Base-by-base conservation (phyloP, 2,113 vertebrate genomes). In the Piaya cayana region DNA sequence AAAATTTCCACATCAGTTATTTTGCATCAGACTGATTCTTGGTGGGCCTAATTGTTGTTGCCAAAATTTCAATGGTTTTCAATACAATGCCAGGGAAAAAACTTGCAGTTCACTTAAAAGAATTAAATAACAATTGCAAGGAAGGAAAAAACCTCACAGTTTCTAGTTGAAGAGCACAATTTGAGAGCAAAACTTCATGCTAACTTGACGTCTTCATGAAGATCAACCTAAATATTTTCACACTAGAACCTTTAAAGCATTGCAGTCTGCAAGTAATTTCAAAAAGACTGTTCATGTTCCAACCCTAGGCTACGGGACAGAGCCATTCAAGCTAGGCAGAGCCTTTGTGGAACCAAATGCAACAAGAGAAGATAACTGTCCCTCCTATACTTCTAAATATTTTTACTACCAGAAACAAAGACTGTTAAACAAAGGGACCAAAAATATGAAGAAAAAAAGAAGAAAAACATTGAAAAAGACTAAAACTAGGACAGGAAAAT, bases 51-150 rank as follows among this genome's bases (percentile, higher is more conserved):
- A 58, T 55, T 82, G 62, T 37, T 69, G 30, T 64, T 68, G 64
- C 83, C 77, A 95, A 86, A 92, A 94, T 88, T 74, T 89, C 58
- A 72, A 5, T 10, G 21, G 39, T 83, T 92, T 83, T 63, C 68
- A 94, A 36, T 53, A 75, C 26, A 86, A 86, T 26, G 42, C 36
- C 37, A 70, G 22, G 63, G n/a, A 59, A 96, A 88, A 86, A 42
- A 86, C 22, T 77, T 71, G 52, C 52, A 75, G 62, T 79, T 84
- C 62, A 78, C 32, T 56, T 82, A 36, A 75, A 94, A 56, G 5
- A 92, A 92, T 32, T 62, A 91, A 92, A 18, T 45, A 76, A 69
- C 26, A 65, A 3, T 34, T 76, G n/a, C 25, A 32, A 93, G 18
- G 30, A 93, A 94, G 25, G 21, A 72, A 92, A 85, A 65, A 11